These are phyloP conservation scores for Heteromurus nitidus DNA, from an alignment of 2,888 invertebrate genomes.

Conservation along the genomic window DNA sequence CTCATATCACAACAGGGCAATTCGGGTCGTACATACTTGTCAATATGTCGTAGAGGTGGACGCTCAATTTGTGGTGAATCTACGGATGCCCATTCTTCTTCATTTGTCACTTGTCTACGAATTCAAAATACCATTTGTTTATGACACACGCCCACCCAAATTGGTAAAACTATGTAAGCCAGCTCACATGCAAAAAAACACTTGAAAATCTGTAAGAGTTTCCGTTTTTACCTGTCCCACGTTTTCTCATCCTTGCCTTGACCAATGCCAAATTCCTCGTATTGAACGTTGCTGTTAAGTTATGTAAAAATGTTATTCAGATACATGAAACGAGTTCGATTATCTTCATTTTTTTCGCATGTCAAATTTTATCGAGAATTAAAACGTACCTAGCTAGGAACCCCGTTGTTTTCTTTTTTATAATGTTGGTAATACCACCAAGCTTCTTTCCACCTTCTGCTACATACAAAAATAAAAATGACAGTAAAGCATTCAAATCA, in stretches of 20 bases:
- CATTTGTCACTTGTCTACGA: conserved; percentile 64
- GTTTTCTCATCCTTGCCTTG: conserved; percentile 71
- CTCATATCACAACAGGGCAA: conserved; percentile 85
- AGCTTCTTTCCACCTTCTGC: conserved; percentile 44
- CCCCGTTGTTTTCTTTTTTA: conserved; percentile 64
- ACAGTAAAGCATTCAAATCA: background rate
- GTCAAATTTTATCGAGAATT: background rate
- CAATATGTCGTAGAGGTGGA: conserved; percentile 89
- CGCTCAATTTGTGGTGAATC: conserved; percentile 78
- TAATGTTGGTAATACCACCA: conserved; percentile 56
- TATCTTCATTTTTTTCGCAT: background rate
- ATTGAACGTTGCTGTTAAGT: conserved; percentile 79
- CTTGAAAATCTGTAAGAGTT: too few relatives aligned
- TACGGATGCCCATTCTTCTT: conserved; percentile 70
- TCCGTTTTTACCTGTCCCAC: conserved; percentile 73
- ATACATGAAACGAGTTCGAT: background rate
- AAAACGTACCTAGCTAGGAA: conserved; percentile 60
- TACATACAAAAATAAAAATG: conserved; percentile 5
- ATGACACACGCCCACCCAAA: too few relatives aligned
- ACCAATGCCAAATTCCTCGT: conserved; percentile 82
- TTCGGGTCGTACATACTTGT: conserved; percentile 90
- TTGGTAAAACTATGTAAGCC: too few relatives aligned
- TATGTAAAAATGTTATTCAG: conserved; percentile 12
- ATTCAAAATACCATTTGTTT: too few relatives aligned
- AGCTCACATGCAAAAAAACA: too few relatives aligned